Evolutionary conservation across 2,113 vertebrate species (phyloP).

Genomic region (Condylura cristata): DNA sequence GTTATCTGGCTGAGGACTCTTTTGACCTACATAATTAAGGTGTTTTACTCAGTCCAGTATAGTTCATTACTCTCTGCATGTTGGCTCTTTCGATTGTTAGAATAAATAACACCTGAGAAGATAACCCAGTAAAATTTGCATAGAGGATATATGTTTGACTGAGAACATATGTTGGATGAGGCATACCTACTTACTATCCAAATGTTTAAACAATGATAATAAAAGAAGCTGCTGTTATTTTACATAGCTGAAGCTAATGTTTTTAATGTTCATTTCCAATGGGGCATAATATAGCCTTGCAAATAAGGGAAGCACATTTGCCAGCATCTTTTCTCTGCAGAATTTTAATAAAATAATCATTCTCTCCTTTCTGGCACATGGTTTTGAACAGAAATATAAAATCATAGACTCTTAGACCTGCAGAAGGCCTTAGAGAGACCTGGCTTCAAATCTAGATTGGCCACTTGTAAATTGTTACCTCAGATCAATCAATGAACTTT

Average conservation of each 20-base stretch:
- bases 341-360: slow-evolving; percentile 41
- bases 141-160: slow-evolving; percentile 58
- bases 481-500: neutral
- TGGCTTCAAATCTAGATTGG: neutral
- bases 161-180: slow-evolving; percentile 60
- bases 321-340: neutral
- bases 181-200: slow-evolving; percentile 59
- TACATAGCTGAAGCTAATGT: slow-evolving; percentile 52
- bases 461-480: neutral
- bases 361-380: neutral
- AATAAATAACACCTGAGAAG: slow-evolving; percentile 65
- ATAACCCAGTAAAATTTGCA: slow-evolving; percentile 67
- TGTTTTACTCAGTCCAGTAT: slow-evolving; percentile 39
- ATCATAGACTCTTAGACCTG: neutral
- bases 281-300: slow-evolving; percentile 52
- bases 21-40: slow-evolving; percentile 55
- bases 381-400: slow-evolving; percentile 49
- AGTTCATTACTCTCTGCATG: slow-evolving; percentile 58
- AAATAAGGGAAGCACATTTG: slow-evolving; percentile 53
- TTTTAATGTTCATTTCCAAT: slow-evolving; percentile 56
- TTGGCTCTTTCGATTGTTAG: slow-evolving; percentile 42
- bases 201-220: slow-evolving; percentile 72
- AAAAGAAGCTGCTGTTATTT: slow-evolving; percentile 48
- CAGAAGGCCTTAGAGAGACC: neutral
- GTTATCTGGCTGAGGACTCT: slow-evolving; percentile 56